Conservation (phyloP, 2,888 invertebrate genomes). For the Hermaeophaga mercurialis region DNA sequence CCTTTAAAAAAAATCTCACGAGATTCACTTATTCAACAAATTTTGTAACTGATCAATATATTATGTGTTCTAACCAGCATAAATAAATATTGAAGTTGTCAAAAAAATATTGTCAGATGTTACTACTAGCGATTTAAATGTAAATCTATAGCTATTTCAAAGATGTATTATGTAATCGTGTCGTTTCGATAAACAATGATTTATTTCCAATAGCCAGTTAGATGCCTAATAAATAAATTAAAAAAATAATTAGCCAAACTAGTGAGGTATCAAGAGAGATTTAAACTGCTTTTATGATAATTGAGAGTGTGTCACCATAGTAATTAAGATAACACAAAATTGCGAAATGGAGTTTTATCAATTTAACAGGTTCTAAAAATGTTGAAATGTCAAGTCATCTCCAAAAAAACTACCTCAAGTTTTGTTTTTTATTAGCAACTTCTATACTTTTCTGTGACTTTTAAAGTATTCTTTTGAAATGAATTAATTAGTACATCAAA, state of each 20-base stretch:
- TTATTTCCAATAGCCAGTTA: slow-evolving; percentile 7
- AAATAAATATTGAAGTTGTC: background rate
- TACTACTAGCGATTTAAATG: slow-evolving; percentile 2
- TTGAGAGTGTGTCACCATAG: too few relatives aligned
- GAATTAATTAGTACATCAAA: too few relatives aligned
- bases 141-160: background rate
- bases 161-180: slow-evolving; percentile 7
- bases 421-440: too few relatives aligned
- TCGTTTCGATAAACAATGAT: slow-evolving; percentile 7
- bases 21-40: background rate
- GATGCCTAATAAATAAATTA: slow-evolving; percentile 8
- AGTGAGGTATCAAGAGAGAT: background rate
- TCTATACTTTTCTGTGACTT: too few relatives aligned
- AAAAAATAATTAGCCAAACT: slow-evolving; percentile 5
- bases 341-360: too few relatives aligned
- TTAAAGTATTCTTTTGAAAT: too few relatives aligned
- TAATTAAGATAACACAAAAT: too few relatives aligned
- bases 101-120: slow-evolving; percentile 5
- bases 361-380: too few relatives aligned
- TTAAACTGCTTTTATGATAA: too few relatives aligned
- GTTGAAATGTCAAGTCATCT: too few relatives aligned
- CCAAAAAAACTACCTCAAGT: too few relatives aligned
- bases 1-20: background rate
- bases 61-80: background rate
- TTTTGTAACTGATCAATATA: background rate